Base-by-base conservation (phyloP, 1,140 invertebrate species). In the Schmidtea mediterranea region DNA sequence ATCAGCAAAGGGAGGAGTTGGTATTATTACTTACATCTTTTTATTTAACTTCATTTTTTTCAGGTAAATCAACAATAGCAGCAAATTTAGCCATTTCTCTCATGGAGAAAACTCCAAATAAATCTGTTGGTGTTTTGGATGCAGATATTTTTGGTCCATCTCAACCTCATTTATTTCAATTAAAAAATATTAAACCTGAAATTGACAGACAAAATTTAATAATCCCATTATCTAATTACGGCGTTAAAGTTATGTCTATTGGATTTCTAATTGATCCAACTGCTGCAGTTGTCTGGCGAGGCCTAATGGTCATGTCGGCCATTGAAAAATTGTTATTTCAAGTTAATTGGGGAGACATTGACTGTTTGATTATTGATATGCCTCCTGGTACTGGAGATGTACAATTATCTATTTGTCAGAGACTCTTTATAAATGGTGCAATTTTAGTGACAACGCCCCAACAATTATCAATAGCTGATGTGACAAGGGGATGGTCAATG, bases 331-430 rank as follows among this genome's bases (percentile, higher is more conserved):
- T 41, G 12, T 23, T 41, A 23, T 41, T 5, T 12, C 18, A 23
- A 19, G 40, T 41, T 6, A 23, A 19, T 12, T 41, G 40, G 40
- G 18, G 18, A 3, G 10, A 23, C 10, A 41, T 23, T 10, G 40
- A 41, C 40, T 19, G 18, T 41, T 23, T 41, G 12, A 10, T 41
- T 3, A 23, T 41, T 19, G 40, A 41, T 12, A 19, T 41, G 40
- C 40, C 40, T 19, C 40, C 40, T 41, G 40, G 40, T 12, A 41
- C 18, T 23, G 40, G 40, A 19, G 40, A 41, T 23, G 40, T 41
- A 10, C 40, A 19, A 23, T 23, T 41, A 23, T 41, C 40, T 3
- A 23, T 41, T 10, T 19, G 18, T 10, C 40, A 41, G 40, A 41
- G 40, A 19, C 18, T 41, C 40, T 12, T 12, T 19, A 12, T 23